These are phyloP conservation scores for Telenomus remus DNA, from an alignment of 1,140 invertebrate species.

Conservation along the genomic window DNA sequence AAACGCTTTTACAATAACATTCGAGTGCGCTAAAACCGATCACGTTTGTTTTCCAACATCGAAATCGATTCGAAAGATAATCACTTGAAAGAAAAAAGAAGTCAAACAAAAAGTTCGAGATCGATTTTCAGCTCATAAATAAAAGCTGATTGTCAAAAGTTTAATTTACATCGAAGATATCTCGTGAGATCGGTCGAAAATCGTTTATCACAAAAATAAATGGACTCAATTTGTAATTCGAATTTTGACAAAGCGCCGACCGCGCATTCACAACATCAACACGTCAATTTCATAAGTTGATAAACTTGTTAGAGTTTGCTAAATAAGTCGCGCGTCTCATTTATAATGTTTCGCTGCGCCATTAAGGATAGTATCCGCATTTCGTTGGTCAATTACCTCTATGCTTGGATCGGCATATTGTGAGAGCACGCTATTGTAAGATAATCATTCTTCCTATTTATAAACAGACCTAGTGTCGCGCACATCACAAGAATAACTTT, in stretches of 20 bases:
- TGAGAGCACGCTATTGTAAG: constrained; percentile 17
- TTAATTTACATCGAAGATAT: constrained; percentile 3
- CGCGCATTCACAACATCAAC: constrained; percentile 10
- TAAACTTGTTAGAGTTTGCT: constrained; percentile 22
- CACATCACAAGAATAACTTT: constrained; percentile 46
- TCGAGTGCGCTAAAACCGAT: neutral
- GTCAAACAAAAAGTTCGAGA: no score
- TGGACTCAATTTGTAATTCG: constrained; percentile 29
- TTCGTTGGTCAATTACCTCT: constrained; percentile 33
- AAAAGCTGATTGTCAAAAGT: neutral
- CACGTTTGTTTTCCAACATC: neutral
- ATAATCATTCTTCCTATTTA: constrained; percentile 55
- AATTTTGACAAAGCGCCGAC: constrained; percentile 25
- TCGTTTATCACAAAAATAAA: constrained; percentile 11
- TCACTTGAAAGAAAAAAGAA: no score
- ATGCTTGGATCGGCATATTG: constrained; percentile 12
- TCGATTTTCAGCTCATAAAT: no score
- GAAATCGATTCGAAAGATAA: neutral
- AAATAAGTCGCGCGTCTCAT: constrained; percentile 31
- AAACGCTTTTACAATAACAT: neutral
- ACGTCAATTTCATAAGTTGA: constrained; percentile 20
- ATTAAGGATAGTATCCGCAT: constrained; percentile 3
- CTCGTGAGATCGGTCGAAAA: neutral
- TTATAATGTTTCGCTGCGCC: constrained; percentile 19
- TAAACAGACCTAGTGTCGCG: constrained; percentile 41